A percentile compares a stretch with the other conserved stretches of the same genome.
Evolutionary conservation across 23 tunicate species (phyloP).

Genomic region (Styela clava): DNA sequence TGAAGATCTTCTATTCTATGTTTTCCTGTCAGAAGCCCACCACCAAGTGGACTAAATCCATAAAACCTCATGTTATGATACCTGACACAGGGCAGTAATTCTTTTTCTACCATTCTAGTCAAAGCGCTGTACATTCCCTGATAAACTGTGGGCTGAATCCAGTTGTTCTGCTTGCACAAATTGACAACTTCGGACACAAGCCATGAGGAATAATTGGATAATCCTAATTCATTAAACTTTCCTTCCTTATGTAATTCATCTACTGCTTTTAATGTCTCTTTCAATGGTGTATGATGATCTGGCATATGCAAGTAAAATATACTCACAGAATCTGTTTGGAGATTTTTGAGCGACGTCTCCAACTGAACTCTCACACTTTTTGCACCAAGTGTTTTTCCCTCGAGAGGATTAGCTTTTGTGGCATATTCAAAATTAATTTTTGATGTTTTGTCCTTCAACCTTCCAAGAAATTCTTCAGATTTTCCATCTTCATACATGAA

Average conservation of each 20-base stretch:
- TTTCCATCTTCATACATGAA: slow-evolving; percentile 78
- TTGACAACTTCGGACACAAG: slow-evolving; percentile 59
- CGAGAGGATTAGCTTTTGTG: slow-evolving; percentile 84
- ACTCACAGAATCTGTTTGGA: slow-evolving; percentile 39
- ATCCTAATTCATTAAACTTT: slow-evolving; percentile 77
- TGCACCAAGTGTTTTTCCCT: slow-evolving; percentile 35
- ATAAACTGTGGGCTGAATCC: slow-evolving; percentile 82
- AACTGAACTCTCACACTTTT: slow-evolving; percentile 64
- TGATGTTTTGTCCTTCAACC: slow-evolving; percentile 27
- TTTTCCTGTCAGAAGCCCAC: slow-evolving; percentile 90
- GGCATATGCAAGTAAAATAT: slow-evolving; percentile 88
- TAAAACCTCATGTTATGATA: slow-evolving; percentile 64
- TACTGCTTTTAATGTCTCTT: slow-evolving; percentile 64
- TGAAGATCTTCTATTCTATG: slow-evolving; percentile 69
- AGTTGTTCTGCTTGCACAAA: slow-evolving; percentile 70
- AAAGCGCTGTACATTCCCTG: slow-evolving; percentile 92
- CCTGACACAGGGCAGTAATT: slow-evolving; percentile 74
- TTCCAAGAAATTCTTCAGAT: slow-evolving; percentile 70
- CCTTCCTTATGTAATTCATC: slow-evolving; percentile 66
- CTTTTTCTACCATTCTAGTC: slow-evolving; percentile 83
- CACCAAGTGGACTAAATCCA: slow-evolving; percentile 74
- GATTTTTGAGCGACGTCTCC: slow-evolving; percentile 56
- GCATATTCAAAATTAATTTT: slow-evolving; percentile 31
- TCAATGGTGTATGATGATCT: slow-evolving; percentile 78
- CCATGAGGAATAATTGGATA: slow-evolving; percentile 93